Percentiles rank a stretch among this genome's conserved stretches.
phyloP scores from a whole-genome alignment of 1,140 invertebrate genomes.

The Mamestra configurata region DNA sequence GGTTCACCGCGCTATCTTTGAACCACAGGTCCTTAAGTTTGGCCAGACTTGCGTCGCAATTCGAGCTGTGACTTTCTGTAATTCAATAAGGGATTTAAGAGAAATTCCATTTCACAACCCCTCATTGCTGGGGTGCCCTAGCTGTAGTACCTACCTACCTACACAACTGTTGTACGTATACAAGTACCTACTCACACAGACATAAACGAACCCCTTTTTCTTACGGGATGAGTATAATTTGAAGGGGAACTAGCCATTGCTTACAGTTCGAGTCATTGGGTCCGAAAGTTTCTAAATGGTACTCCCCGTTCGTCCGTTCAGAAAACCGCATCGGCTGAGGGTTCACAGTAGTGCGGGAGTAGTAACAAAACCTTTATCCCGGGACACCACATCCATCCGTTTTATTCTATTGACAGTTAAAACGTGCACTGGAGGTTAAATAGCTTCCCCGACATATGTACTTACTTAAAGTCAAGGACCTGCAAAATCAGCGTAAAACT shows the following conservation, averaged over 20 bases:
- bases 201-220: slow-evolving; percentile 17
- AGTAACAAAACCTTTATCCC: slow-evolving; percentile 23
- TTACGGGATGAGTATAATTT: slow-evolving; percentile 23
- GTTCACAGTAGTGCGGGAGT: slow-evolving; percentile 13
- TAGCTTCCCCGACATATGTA: neutral
- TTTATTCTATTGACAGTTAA: slow-evolving; percentile 20
- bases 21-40: neutral
- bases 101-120: slow-evolving; percentile 21
- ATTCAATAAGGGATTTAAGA: slow-evolving; percentile 20
- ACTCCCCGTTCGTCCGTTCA: neutral
- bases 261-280: slow-evolving; percentile 31
- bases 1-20: neutral
- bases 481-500: neutral
- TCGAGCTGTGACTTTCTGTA: neutral
- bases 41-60: neutral
- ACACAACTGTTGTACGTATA: neutral
- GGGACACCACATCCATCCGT: neutral
- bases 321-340: neutral
- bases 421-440: neutral
- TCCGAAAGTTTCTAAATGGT: neutral
- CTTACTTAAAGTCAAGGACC: neutral
- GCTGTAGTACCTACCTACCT: neutral
- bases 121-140: neutral
- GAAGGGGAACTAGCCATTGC: slow-evolving; percentile 8
- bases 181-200: slow-evolving; percentile 1